Base-by-base conservation (phyloP, 2,797 vertebrate genomes). In the Sebastes steindachneri region DNA sequence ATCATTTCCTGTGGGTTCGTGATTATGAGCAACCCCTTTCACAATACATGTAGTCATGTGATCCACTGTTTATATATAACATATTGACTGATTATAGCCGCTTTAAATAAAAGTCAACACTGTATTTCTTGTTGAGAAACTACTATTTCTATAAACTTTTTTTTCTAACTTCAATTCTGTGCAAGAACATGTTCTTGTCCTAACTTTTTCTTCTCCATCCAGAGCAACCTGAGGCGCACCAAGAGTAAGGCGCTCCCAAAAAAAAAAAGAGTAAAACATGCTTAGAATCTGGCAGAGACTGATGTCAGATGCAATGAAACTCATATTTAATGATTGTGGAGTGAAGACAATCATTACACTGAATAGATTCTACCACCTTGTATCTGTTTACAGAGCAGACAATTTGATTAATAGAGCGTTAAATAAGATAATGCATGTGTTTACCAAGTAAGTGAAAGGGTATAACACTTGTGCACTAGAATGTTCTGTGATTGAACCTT, bases 241-340 rank as follows among this genome's bases (percentile, higher is more conserved):
- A 21, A 25, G 37, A 54, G 0, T 9, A 9, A 53, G 48, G 23
- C 15, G 15, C 10, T 21, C 62, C 14, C 4, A 5, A 14, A 51
- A 60, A 79, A 79, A 53, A 79, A 53, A 67, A 59, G 6, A 29
- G 19, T 59, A 9, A 48, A 62, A 70, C 21, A 65, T 59, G 28
- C 12, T 33, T 21, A 10, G 10, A 37, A 69, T 63, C 26, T 69
- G 37, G 19, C 48, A 51, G 66, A 62, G 19, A 25, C 67, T 55
- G 4, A 64, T 65, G 77, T 71, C 73, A 28, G 21, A 45, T 21
- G 6, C 55, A 48, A 29, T 58, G 8, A 68, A 71, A 45, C 28
- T 79, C 63, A 75, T 41, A 68, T 57, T 68, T 68, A 76, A 65
- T 76, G 58, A 63, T 0, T 72, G 57, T 37, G 63, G 58, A 62